A percentile compares a stretch with the other conserved stretches of the same genome.
Evolutionary conservation across 23 tunicate species (phyloP).

Genomic region (Styela plicata): DNA sequence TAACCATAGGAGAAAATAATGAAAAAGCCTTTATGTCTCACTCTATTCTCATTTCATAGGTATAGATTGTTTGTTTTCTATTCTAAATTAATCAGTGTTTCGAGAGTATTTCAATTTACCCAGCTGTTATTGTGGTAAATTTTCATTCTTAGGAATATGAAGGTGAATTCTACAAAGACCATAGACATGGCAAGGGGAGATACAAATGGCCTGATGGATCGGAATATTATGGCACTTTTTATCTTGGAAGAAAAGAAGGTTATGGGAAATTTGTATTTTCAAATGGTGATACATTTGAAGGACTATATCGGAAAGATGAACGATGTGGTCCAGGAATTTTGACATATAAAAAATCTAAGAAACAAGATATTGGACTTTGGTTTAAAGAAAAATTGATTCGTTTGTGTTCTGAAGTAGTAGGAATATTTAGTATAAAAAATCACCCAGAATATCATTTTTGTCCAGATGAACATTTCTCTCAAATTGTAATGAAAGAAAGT

Average conservation of each 20-base stretch:
- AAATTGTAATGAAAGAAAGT: slow-evolving; percentile 15
- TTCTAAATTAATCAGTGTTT: too few species aligned
- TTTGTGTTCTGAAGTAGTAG: slow-evolving; percentile 40
- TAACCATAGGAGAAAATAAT: too few species aligned
- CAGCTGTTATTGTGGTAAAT: too few species aligned
- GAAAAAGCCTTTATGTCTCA: too few species aligned
- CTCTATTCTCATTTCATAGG: too few species aligned
- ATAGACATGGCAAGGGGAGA: slow-evolving; percentile 71
- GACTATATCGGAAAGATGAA: slow-evolving; percentile 80
- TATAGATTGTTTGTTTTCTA: too few species aligned
- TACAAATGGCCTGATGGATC: slow-evolving; percentile 85
- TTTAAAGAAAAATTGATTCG: slow-evolving; percentile 59
- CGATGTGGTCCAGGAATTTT: slow-evolving; percentile 92
- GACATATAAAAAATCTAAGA: slow-evolving; percentile 42
- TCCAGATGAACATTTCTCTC: slow-evolving; percentile 54
- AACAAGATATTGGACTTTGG: slow-evolving; percentile 82
- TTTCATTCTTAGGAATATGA: slow-evolving; percentile 56
- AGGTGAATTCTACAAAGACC: slow-evolving; percentile 87
- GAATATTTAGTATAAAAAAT: slow-evolving; percentile 45
- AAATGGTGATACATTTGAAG: slow-evolving; percentile 75
- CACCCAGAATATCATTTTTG: slow-evolving; percentile 71
- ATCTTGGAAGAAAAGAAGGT: slow-evolving; percentile 74
- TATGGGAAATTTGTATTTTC: slow-evolving; percentile 66
- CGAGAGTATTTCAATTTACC: too few species aligned
- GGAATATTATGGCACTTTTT: slow-evolving; percentile 56